A percentile compares a stretch with the other conserved stretches of the same genome.
Conservation (phyloP, 2,888 invertebrate genomes). For the Spicauda simplicius region DNA sequence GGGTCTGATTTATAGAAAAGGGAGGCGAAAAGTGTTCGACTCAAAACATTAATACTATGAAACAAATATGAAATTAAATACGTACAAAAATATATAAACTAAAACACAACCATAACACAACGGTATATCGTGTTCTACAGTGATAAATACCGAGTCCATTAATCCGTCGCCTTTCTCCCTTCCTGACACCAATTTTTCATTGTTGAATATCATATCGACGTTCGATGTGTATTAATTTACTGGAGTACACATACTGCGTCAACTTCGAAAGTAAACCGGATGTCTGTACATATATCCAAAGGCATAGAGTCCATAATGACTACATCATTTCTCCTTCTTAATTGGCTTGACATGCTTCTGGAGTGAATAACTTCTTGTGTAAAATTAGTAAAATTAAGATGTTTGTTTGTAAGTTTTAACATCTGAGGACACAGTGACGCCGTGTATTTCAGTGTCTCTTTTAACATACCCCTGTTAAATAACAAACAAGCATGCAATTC, state of each 20-base stretch:
- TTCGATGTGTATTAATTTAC: constrained; percentile 27
- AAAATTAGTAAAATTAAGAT: background rate
- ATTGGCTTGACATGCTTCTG: constrained; percentile 26
- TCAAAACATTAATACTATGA: too few relatives aligned
- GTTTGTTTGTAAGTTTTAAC: background rate
- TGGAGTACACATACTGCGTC: constrained; percentile 12
- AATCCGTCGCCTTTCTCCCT: constrained; percentile 1
- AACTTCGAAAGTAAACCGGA: constrained; percentile 28
- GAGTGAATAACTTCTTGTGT: background rate
- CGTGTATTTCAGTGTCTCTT: too few relatives aligned
- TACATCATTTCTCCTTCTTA: background rate
- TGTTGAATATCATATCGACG: constrained; percentile 29
- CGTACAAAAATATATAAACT: too few relatives aligned
- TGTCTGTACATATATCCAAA: constrained; percentile 11
- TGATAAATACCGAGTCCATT: constrained; percentile 18
- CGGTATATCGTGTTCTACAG: too few relatives aligned
- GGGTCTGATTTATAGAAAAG: too few relatives aligned
- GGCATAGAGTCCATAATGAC: constrained; percentile 16
- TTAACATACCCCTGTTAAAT: too few relatives aligned
- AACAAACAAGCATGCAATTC: too few relatives aligned
- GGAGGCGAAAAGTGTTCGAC: too few relatives aligned
- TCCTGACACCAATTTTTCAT: constrained; percentile 28
- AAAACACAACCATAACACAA: too few relatives aligned
- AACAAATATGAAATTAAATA: too few relatives aligned
- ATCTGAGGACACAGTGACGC: too few relatives aligned